Percentiles rank a stretch among this genome's conserved stretches.
These are phyloP conservation scores for Geodia barretti DNA, from an alignment of 37 sponge, comb jelly and placozoan genomes.

Conservation along the genomic window DNA sequence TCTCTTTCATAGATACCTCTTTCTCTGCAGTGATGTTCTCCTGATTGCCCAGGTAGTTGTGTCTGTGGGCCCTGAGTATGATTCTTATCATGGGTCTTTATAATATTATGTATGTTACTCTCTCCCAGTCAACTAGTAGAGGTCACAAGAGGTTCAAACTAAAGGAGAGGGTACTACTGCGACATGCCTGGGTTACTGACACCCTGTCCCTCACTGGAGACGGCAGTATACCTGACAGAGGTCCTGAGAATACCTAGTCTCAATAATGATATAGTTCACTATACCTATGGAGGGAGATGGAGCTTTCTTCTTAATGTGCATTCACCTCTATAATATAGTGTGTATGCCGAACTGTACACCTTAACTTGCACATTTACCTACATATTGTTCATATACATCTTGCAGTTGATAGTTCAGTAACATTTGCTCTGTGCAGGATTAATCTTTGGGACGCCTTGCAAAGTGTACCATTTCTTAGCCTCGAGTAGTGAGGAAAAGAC, in stretches of 20 bases:
- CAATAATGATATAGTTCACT: not conserved
- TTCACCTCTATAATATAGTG: too few relatives aligned
- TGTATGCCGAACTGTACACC: too few relatives aligned
- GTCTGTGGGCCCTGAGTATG: too few relatives aligned
- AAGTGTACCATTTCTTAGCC: conserved; percentile 64
- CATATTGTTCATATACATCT: too few relatives aligned
- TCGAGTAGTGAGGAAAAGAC: conserved; percentile 46
- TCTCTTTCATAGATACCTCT: conserved; percentile 39
- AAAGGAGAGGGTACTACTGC: conserved; percentile 71
- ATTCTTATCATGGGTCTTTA: too few relatives aligned
- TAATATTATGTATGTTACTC: too few relatives aligned
- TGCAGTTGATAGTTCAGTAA: too few relatives aligned
- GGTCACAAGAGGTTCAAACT: conserved; percentile 56
- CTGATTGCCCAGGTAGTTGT: conserved; percentile 87
- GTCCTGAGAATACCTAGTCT: not conserved
- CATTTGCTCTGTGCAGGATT: conserved; percentile 60
- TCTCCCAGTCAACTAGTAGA: conserved; percentile 37
- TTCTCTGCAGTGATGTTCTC: conserved; percentile 75
- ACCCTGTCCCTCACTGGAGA: not conserved
- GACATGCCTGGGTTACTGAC: conserved; percentile 83
- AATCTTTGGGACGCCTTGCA: conserved; percentile 65
- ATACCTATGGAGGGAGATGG: not conserved
- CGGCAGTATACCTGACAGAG: conserved; percentile 10
- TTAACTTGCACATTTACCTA: too few relatives aligned
- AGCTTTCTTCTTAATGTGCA: not conserved